phyloP scores from a whole-genome alignment of 2,888 invertebrate genomes.

The Hirudinaria manillensis region DNA sequence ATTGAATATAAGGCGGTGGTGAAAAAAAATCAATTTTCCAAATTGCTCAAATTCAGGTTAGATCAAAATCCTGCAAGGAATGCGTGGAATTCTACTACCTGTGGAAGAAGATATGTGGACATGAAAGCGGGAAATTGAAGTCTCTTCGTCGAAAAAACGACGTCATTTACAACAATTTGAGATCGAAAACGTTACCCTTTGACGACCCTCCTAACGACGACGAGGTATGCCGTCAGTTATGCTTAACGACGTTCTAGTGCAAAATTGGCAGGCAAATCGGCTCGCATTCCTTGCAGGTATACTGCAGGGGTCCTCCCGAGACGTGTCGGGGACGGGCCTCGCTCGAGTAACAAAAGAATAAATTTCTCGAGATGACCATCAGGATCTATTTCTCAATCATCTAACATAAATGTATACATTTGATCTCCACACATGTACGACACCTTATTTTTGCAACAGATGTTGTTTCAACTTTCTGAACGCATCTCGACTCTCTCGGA shows the following conservation, averaged over 20 bases:
- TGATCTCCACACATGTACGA: too few species aligned
- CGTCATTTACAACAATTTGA: constrained; percentile 18
- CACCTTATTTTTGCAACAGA: not conserved
- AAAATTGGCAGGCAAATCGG: too few species aligned
- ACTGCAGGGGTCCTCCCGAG: too few species aligned
- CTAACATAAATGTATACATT: too few species aligned
- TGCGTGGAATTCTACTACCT: constrained; percentile 97
- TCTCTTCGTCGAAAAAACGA: constrained; percentile 64
- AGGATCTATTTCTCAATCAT: too few species aligned
- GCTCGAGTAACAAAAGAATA: too few species aligned
- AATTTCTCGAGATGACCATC: too few species aligned
- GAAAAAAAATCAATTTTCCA: not conserved
- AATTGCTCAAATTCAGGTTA: constrained; percentile 59
- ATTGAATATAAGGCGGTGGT: too few species aligned
- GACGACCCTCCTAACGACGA: not conserved
- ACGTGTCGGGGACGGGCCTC: too few species aligned
- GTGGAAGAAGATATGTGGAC: constrained; percentile 94
- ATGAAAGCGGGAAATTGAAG: constrained; percentile 74
- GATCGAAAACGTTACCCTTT: not conserved
- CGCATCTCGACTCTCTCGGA: not conserved
- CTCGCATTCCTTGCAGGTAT: too few species aligned
- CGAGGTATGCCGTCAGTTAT: not conserved
- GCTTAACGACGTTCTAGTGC: not conserved
- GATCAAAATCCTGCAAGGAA: constrained; percentile 76
- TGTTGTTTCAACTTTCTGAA: not conserved